Base-by-base conservation (phyloP, 2,888 invertebrate species). In the Nephrotoma appendiculata region DNA sequence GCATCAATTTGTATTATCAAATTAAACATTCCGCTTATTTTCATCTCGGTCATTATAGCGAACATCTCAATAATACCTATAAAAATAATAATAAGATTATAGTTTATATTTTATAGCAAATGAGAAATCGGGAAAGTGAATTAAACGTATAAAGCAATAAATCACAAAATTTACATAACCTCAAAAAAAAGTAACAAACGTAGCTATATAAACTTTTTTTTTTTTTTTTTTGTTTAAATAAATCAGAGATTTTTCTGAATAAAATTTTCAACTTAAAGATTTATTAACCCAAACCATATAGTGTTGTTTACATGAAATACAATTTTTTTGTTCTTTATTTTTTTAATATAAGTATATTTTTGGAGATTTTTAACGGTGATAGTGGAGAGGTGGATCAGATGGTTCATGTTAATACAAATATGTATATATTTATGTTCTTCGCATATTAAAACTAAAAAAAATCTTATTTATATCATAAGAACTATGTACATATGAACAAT, bases 131-230 rank as follows among this genome's bases (percentile, higher is more conserved):
- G 83, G 85, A 57, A 48, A 84, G 86, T 86, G 45, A 87, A 42
- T 83, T 85, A 86, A 86, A 52, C 84, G 86, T 86, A 86, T 87
- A 86, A 88, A 87, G 87, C 86, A 87, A 88, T 88, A 88, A 87
- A 88, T 88, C 88, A 88, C 88, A 87, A 88, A 88, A 88, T 88
- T 88, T 88, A 88, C 88, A 88, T 88, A 88, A 88, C 86, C 87
- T 87, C 86, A 87, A 88, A 87, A 88, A 84, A 84, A 84, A 84
- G 42, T 15, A 71, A 86, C 83, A 57, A 12, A 42, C 45, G 15
- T 83, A 83, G 11, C n/a, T 19, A 83, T 86, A 52, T 86, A 15
- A n/a, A 19, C 31, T 84, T 86, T 45, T 86, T 19, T 84, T 45
- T 15, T 19, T 84, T 45, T 15, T 42, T 43, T 41, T 86, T 85